Base-by-base conservation (phyloP, 2,113 vertebrate genomes). In the Peromyscus polionotus region DNA sequence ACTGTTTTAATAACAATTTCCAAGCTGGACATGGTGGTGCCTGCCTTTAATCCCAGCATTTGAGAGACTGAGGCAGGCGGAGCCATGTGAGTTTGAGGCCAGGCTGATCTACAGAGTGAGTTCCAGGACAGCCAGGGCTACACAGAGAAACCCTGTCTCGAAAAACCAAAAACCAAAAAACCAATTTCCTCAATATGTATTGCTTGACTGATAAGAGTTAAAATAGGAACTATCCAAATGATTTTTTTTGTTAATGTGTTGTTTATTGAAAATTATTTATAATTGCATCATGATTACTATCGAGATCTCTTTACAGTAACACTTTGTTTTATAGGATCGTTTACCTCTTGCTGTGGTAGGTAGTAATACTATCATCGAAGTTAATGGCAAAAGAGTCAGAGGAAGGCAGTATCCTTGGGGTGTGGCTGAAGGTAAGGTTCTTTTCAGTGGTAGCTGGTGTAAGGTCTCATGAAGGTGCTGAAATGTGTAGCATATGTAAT, bases 341-440 rank as follows among this genome's bases (percentile, higher is more conserved):
- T 99, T 99, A 98, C 99, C 99, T 86, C 99, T 99, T 98, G 99
- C 99, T 97, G 99, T 99, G 91, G 99, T 99, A 88, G 99, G 99
- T 96, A 99, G 99, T 98, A 99, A 99, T 98, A 99, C 99, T 92
- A 99, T 99, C 99, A 99, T 99, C 57, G 99, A 99, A 99, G 99
- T 99, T 97, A 99, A 99, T 70, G 98, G 99, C 97, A 99, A 99
- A 98, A 99, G 99, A 98, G 99, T 99, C 96, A 98, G 99, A 99
- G 99, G 99, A 97, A 99, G 99, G 94, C 99, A 99, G 97, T 99
- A 99, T 98, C 99, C 99, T 5, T 99, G 99, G 99, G 99, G 99
- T 79, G 99, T 99, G 96, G 99, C 99, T 97, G 99, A 99, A 99
- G 99, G 99, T 99, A 99, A 96, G 97, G 59, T 87, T 98, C 96